A percentile compares a stretch with the other conserved stretches of the same genome.
Conservation (phyloP, 1,140 invertebrate species). For the Drosophila sp. region DNA sequence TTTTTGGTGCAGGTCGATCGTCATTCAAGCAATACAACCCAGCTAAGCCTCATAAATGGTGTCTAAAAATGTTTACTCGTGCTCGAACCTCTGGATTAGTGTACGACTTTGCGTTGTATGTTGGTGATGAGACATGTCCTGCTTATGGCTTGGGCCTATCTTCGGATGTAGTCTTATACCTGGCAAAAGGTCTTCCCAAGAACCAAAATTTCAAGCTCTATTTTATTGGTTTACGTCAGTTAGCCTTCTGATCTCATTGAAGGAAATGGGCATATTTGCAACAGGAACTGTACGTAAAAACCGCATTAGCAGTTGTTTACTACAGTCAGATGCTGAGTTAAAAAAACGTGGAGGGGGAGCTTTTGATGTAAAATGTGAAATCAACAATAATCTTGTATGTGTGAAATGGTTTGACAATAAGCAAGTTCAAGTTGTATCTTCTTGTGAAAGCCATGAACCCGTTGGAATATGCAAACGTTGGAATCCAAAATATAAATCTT, state of each 20-base stretch:
- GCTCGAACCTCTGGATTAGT: conserved; percentile 27
- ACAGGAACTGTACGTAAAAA: conserved; percentile 23
- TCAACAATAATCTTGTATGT: no score
- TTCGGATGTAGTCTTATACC: conserved; percentile 16
- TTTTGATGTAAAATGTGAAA: not conserved
- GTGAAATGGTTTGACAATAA: conserved; percentile 27
- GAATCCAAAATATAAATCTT: not conserved
- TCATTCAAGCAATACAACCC: no score
- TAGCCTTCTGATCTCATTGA: conserved; percentile 30
- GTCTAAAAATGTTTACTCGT: conserved; percentile 18
- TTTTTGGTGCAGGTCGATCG: no score
- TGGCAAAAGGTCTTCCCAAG: conserved; percentile 3
- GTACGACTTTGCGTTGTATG: conserved; percentile 22
- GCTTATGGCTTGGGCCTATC: conserved; percentile 11
- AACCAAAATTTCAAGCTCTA: conserved; percentile 13
- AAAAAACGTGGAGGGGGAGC: conserved; percentile 26
- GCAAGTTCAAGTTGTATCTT: conserved; percentile 21
- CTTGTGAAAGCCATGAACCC: conserved; percentile 7
- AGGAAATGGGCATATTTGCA: conserved; percentile 36
- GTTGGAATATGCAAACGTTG: not conserved
- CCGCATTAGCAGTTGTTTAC: conserved; percentile 23
- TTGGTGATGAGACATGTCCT: no score
- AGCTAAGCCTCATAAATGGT: no score
- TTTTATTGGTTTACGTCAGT: conserved; percentile 27
- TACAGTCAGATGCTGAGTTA: conserved; percentile 35